Evolutionary conservation across 2,888 invertebrate species (phyloP).

Genomic region (Lymantria dispar): DNA sequence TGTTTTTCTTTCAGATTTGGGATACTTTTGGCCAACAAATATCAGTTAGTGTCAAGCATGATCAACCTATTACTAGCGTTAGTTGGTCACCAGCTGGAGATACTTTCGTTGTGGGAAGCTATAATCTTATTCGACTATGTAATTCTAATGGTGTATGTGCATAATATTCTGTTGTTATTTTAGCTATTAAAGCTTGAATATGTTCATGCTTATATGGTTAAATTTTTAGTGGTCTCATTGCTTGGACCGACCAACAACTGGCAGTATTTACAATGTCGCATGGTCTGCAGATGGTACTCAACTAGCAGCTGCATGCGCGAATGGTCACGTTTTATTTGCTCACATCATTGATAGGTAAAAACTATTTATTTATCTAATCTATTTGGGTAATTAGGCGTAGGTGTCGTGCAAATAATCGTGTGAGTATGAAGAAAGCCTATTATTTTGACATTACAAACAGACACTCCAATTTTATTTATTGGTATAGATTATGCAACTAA

Average conservation of each 20-base stretch:
- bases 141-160: slow-evolving; percentile 93
- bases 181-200: not conserved
- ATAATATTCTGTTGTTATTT: not conserved
- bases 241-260: slow-evolving; percentile 93
- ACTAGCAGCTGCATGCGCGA: slow-evolving; percentile 96
- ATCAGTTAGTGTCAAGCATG: slow-evolving; percentile 92
- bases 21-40: slow-evolving; percentile 94
- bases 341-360: slow-evolving; percentile 93
- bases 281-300: slow-evolving; percentile 99
- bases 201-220: not conserved
- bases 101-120: slow-evolving; percentile 95
- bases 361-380: not conserved
- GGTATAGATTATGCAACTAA: too few relatives aligned
- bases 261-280: slow-evolving; percentile 93
- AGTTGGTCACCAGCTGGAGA: slow-evolving; percentile 96
- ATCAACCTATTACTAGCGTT: slow-evolving; percentile 94
- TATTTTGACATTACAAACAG: too few relatives aligned
- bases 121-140: slow-evolving; percentile 95
- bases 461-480: too few relatives aligned
- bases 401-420: too few relatives aligned
- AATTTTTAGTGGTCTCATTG: slow-evolving; percentile 95
- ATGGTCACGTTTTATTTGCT: slow-evolving; percentile 94
- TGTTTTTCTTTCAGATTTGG: slow-evolving; percentile 86
- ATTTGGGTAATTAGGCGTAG: too few relatives aligned
- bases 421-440: too few relatives aligned